Percentiles rank a stretch among this genome's conserved stretches.
These are phyloP conservation scores for Pseudeuparius sepicola DNA, from an alignment of 2,888 invertebrate genomes.

Conservation along the genomic window DNA sequence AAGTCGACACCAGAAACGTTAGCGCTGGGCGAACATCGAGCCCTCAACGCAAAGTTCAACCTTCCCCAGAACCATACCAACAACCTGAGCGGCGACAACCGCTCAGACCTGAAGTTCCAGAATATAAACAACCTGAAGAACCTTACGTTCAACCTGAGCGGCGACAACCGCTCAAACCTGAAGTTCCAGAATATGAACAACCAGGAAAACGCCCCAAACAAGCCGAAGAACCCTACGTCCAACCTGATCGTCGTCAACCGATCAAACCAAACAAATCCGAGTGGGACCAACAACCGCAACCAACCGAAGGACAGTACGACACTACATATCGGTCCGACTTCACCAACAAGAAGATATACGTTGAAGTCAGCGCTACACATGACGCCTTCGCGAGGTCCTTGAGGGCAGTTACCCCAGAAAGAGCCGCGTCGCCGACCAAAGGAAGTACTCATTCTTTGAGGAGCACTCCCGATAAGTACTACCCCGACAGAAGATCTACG, in stretches of 20 bases:
- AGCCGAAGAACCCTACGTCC: constrained; percentile 17
- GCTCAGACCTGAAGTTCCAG: constrained; percentile 20
- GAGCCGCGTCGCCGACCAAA: constrained; percentile 35
- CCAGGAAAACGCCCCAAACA: not conserved
- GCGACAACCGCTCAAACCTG: constrained; percentile 28
- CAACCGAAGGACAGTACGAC: constrained; percentile 43
- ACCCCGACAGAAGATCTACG: constrained; percentile 32
- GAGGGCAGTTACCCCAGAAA: constrained; percentile 53
- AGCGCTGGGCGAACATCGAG: too few species aligned
- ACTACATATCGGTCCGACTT: constrained; percentile 53
- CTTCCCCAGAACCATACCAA: constrained; percentile 16
- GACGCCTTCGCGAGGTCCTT: constrained; percentile 67
- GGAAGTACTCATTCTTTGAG: constrained; percentile 47
- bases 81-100: constrained; percentile 30
- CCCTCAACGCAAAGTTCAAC: constrained; percentile 1
- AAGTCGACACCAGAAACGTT: constrained; percentile 17
- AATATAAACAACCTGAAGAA: constrained; percentile 7
- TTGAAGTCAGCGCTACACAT: constrained; percentile 61
- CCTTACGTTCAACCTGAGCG: constrained; percentile 26
- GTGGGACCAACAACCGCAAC: constrained; percentile 30
- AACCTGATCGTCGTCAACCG: constrained; percentile 30
- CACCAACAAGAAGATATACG: constrained; percentile 46
- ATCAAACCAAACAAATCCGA: constrained; percentile 32
- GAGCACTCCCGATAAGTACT: constrained; percentile 43
- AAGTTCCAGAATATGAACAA: constrained; percentile 1